Base-by-base conservation (phyloP, 1,140 invertebrate genomes). In the Platorchestia sp. region DNA sequence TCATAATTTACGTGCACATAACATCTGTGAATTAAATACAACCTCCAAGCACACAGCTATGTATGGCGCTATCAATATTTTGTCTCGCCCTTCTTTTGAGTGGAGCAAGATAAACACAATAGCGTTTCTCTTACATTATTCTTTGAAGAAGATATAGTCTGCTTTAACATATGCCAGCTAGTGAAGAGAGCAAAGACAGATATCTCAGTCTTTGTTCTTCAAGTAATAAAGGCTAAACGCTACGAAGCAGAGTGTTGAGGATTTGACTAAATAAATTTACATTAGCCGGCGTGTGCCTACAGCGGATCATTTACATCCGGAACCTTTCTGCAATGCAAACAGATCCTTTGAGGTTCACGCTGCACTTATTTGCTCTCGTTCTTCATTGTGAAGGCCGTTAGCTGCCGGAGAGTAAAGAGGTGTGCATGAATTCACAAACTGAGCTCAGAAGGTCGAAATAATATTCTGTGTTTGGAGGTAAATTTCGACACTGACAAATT, bases 201-300 rank as follows among this genome's bases (percentile, higher is more conserved):
- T 51, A 51, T 51, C 6, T 51, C 47, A 36, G 10, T 75, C 27
- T 36, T n/a, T 36, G 36, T 75, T 36, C 59, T 75, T 75, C 59
- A 75, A 10, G 27, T 75, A 75, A 75, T 75, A 75, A 75, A 75
- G 27, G 59, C 36, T 36, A 75, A 75, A 75, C 59, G 10, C 59
- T 75, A 36, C 59, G 59, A 75, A 75, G 59, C 59, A 36, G 59
- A 75, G 59, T 75, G 59, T 75, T 36, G 59, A 36, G 27, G 59
- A 75, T 75, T 75, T 75, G 59, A 75, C 59, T 75, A 75, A 36
- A 75, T 75, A 75, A 75, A 75, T 75, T 75, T 75, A 75, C 59
- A 75, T 75, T 75, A 75, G 59, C 59, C 59, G 59, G 10, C 59
- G 59, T 75, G 36, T 75, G 59, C 27, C 59, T 75, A 75, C 59